These are phyloP conservation scores for Pristionchus arcanus DNA, from an alignment of 2,888 invertebrate species.

Conservation along the genomic window DNA sequence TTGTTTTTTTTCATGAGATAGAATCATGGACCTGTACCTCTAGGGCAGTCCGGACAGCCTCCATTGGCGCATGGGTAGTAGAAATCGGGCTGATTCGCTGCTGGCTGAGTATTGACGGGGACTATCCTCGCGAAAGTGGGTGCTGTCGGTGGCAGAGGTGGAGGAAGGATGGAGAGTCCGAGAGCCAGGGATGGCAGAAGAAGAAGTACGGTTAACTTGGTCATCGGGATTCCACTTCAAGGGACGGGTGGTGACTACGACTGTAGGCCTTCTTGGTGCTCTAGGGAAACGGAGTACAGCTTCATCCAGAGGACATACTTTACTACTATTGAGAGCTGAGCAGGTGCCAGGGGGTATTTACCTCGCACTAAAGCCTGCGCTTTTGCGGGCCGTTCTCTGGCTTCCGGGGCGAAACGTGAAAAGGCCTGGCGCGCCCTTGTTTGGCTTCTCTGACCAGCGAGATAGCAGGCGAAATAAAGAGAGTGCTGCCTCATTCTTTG, in stretches of 20 bases:
- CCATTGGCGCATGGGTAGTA: conserved; percentile 50
- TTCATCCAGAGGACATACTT: neutral
- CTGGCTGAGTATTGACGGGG: conserved; percentile 1
- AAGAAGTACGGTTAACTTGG: neutral
- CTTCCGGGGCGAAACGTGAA: neutral
- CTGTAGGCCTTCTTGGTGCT: no score
- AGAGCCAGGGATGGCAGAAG: neutral
- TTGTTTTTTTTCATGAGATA: neutral
- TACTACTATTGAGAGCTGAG: neutral
- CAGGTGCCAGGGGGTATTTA: neutral
- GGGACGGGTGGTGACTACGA: no score
- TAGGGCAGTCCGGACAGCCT: conserved; percentile 52
- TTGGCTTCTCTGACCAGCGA: neutral
- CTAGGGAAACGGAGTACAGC: neutral
- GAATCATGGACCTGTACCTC: neutral
- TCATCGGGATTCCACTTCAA: neutral
- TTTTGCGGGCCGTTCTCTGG: conserved; percentile 4
- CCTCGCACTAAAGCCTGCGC: neutral
- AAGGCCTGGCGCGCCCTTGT: neutral
- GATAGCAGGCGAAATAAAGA: neutral
- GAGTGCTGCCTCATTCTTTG: neutral
- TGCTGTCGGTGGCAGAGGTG: neutral
- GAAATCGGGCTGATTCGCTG: neutral
- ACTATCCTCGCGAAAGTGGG: neutral
- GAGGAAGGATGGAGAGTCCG: conserved; percentile 18